A percentile compares a stretch with the other conserved stretches of the same genome.
These are phyloP conservation scores for Chydorus sphaericus DNA, from an alignment of 2,888 invertebrate genomes.

Conservation along the genomic window DNA sequence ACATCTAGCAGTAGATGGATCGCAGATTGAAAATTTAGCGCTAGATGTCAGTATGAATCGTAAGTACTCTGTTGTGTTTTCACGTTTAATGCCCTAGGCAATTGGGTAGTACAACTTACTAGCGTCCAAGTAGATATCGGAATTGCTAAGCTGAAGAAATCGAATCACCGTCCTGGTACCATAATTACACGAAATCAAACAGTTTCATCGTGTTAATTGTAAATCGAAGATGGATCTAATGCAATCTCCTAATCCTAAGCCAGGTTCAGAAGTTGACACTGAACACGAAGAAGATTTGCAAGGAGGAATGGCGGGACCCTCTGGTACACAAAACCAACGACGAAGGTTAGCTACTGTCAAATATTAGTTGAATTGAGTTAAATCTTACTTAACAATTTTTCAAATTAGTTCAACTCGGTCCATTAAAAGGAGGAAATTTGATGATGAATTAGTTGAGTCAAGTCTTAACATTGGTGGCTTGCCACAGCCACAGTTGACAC, in stretches of 20 bases:
- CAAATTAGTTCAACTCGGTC: constrained; percentile 69
- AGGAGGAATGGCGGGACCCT: constrained; percentile 8
- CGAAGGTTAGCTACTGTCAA: background rate
- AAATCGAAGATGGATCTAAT: background rate
- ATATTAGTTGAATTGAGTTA: background rate
- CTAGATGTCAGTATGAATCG: too few relatives aligned
- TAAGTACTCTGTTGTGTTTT: too few relatives aligned
- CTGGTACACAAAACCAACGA: background rate
- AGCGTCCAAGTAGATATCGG: too few relatives aligned
- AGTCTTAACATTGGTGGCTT: constrained; percentile 43
- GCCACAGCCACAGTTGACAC: background rate
- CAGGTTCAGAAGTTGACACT: constrained; percentile 4
- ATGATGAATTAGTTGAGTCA: constrained; percentile 91
- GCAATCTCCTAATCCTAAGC: background rate
- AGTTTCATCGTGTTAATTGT: too few relatives aligned
- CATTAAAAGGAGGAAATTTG: constrained; percentile 87
- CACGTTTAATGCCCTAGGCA: too few relatives aligned
- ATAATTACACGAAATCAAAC: too few relatives aligned
- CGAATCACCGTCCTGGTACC: too few relatives aligned
- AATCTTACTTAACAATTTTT: constrained; percentile 16
- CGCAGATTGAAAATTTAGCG: too few relatives aligned
- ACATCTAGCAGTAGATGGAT: too few relatives aligned
- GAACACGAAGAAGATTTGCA: constrained; percentile 3
- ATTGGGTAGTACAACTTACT: too few relatives aligned
- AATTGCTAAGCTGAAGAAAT: too few relatives aligned